Percentiles rank a stretch among this genome's conserved stretches.
These are phyloP conservation scores for Salvelinus alpinus DNA, from an alignment of 2,113 vertebrate genomes.

Conservation along the genomic window DNA sequence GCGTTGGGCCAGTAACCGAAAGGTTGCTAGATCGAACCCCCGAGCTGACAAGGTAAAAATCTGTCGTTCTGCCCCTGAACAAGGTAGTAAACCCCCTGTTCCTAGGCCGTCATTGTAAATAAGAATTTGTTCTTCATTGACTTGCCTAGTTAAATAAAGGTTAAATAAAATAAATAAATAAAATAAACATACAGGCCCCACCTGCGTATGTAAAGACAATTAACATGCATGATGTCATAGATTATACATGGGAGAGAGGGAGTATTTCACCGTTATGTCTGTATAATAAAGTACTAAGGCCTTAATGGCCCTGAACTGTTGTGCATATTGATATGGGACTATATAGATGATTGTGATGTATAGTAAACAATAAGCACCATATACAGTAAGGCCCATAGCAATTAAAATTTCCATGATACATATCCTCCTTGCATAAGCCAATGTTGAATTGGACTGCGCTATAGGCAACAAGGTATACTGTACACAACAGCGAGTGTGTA, in stretches of 20 bases:
- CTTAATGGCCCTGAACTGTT: conserved; percentile 1
- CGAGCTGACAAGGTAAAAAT: too few species aligned
- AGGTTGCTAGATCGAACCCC: too few species aligned
- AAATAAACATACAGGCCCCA: conserved; percentile 34
- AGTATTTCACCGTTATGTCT: conserved; percentile 19
- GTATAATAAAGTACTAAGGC: conserved; percentile 24
- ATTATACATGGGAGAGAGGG: conserved; percentile 4
- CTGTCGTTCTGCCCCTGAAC: too few species aligned
- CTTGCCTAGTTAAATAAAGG: too few species aligned
- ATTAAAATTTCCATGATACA: not conserved
- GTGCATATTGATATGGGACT: conserved; percentile 10
- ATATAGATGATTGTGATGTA: conserved; percentile 15
- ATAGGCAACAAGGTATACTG: not conserved
- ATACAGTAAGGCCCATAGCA: not conserved
- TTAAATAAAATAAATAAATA: too few species aligned
- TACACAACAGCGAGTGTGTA: not conserved
- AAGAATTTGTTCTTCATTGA: too few species aligned
- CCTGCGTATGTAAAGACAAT: conserved; percentile 47
- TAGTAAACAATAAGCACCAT: conserved; percentile 1
- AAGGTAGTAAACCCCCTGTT: too few species aligned
- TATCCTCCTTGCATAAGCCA: not conserved
- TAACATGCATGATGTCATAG: conserved; percentile 40
- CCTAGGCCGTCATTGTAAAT: too few species aligned
- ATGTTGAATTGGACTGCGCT: not conserved
- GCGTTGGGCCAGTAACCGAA: too few species aligned